phyloP scores from a whole-genome alignment of 2,797 vertebrate genomes.

The Xyrichtys novacula region DNA sequence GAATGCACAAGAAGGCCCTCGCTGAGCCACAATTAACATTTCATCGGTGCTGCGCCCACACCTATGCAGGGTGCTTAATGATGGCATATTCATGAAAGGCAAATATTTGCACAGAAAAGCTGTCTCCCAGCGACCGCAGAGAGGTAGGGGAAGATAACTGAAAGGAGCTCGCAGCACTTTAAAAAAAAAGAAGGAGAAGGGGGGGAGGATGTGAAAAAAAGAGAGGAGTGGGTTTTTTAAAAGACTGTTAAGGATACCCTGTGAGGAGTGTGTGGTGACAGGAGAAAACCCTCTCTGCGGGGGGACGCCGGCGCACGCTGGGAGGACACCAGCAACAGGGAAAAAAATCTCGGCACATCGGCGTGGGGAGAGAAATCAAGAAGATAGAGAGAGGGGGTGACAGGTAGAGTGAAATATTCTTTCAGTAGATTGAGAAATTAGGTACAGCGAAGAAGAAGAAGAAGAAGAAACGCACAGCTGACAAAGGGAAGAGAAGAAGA shows the following conservation, averaged over 20 bases:
- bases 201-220: slow-evolving; percentile 34
- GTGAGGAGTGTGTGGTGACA: slow-evolving; percentile 68
- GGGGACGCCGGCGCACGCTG: slow-evolving; percentile 57
- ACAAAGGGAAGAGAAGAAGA: slow-evolving; percentile 53
- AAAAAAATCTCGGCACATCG: slow-evolving; percentile 43
- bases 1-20: slow-evolving; percentile 73
- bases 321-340: slow-evolving; percentile 64
- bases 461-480: slow-evolving; percentile 25
- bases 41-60: slow-evolving; percentile 66
- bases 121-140: slow-evolving; percentile 71
- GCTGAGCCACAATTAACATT: slow-evolving; percentile 78
- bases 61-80: slow-evolving; percentile 73
- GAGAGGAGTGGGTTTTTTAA: slow-evolving; percentile 57
- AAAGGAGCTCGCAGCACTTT: slow-evolving; percentile 69
- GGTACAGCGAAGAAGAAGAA: slow-evolving; percentile 23
- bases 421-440: slow-evolving; percentile 21
- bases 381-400: slow-evolving; percentile 21
- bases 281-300: slow-evolving; percentile 62
- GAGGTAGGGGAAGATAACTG: slow-evolving; percentile 71
- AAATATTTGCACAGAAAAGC: slow-evolving; percentile 80
- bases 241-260: slow-evolving; percentile 56
- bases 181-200: slow-evolving; percentile 38
- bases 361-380: slow-evolving; percentile 12
- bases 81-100: slow-evolving; percentile 77
- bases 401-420: slow-evolving; percentile 38